Conservation (phyloP, 1,140 invertebrate genomes). For the Aphaenogaster floridana region DNA sequence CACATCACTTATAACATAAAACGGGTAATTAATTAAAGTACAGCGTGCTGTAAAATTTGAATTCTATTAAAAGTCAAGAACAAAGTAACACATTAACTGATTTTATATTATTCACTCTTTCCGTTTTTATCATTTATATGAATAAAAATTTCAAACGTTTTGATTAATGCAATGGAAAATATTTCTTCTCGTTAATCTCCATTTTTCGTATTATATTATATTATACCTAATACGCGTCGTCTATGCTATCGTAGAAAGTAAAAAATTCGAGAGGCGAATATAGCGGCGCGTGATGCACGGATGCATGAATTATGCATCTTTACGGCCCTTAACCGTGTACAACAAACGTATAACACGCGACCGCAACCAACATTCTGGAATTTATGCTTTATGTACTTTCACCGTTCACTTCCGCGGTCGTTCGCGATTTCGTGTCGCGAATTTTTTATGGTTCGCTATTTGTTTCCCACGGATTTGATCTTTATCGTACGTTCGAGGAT, state of each 20-base stretch:
- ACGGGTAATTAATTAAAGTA: not conserved
- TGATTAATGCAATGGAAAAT: slow-evolving; percentile 6
- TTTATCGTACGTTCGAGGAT: not conserved
- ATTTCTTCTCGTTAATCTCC: not conserved
- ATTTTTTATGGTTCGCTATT: slow-evolving; percentile 28
- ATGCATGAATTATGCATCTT: slow-evolving; percentile 65
- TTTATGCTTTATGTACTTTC: slow-evolving; percentile 72
- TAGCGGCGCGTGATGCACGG: slow-evolving; percentile 20
- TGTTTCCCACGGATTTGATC: not conserved
- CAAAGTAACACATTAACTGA: not conserved
- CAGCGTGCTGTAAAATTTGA: not conserved
- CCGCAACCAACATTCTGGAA: slow-evolving; percentile 47
- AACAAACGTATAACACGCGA: slow-evolving; percentile 55
- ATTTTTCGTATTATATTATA: not conserved
- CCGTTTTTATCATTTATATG: not conserved
- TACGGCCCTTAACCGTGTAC: slow-evolving; percentile 38
- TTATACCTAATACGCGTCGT: not conserved
- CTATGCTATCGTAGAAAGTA: slow-evolving; percentile 11
- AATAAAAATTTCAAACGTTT: slow-evolving; percentile 43
- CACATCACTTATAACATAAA: slow-evolving; percentile 1
- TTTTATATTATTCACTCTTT: not conserved
- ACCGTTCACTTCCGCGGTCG: slow-evolving; percentile 66
- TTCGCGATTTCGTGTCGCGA: slow-evolving; percentile 37
- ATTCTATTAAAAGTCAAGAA: not conserved
- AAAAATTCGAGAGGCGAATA: slow-evolving; percentile 55